Percentiles rank a stretch among this genome's conserved stretches.
Conservation (phyloP, 1,140 invertebrate species). For the Neodiprion pinetum region DNA sequence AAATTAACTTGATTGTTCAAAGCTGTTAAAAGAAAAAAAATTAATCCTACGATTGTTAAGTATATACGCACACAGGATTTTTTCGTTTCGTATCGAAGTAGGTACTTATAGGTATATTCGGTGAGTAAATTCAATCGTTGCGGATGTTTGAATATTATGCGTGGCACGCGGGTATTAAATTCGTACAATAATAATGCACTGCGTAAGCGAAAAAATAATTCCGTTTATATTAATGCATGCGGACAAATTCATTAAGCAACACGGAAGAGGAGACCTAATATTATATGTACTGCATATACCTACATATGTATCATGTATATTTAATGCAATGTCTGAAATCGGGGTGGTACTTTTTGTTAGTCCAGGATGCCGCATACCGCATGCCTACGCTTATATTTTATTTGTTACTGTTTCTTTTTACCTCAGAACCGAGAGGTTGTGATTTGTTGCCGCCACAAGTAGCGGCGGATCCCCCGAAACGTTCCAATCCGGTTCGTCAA, state of each 20-base stretch:
- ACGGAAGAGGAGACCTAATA: neutral
- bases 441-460: slow-evolving; percentile 52
- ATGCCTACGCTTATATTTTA: neutral
- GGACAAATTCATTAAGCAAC: neutral
- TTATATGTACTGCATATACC: neutral
- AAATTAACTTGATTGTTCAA: no score
- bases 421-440: slow-evolving; percentile 51
- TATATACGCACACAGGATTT: no score
- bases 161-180: neutral
- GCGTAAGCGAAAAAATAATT: neutral
- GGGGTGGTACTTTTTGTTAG: neutral
- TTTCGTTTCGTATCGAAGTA: no score
- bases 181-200: neutral
- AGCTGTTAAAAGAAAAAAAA: no score
- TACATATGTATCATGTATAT: neutral
- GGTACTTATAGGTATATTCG: no score
- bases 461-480: slow-evolving; percentile 57
- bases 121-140: no score
- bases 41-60: no score
- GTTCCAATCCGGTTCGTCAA: slow-evolving; percentile 58
- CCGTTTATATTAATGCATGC: neutral
- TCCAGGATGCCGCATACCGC: neutral
- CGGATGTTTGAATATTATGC: no score
- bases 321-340: neutral
- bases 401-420: slow-evolving; percentile 27